These are phyloP conservation scores for Synergus laeviventris DNA, from an alignment of 2,888 invertebrate genomes.

Conservation along the genomic window DNA sequence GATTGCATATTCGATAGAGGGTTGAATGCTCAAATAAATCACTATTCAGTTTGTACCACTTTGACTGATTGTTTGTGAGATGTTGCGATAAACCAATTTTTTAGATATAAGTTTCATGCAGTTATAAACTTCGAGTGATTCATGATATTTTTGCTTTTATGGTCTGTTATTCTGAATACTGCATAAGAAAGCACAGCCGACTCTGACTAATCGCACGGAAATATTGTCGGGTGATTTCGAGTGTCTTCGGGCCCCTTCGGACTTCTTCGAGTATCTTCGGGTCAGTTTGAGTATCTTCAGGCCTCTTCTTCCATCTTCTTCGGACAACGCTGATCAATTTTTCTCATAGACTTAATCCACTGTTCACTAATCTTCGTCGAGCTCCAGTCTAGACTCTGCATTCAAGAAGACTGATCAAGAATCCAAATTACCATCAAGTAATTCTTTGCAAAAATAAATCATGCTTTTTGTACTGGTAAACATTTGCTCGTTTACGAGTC, in stretches of 20 bases:
- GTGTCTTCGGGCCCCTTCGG: too few species aligned
- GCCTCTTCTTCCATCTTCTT: too few species aligned
- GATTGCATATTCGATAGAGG: slow-evolving; percentile 9
- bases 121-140: too few species aligned
- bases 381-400: background rate
- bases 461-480: slow-evolving; percentile 1
- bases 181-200: too few species aligned
- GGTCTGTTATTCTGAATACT: too few species aligned
- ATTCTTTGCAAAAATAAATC: slow-evolving; percentile 15
- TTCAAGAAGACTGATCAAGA: slow-evolving; percentile 9
- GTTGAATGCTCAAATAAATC: slow-evolving; percentile 26
- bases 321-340: background rate
- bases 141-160: too few species aligned
- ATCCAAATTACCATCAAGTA: slow-evolving; percentile 3
- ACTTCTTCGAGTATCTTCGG: too few species aligned
- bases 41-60: slow-evolving; percentile 29
- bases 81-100: slow-evolving; percentile 14
- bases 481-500: slow-evolving; percentile 31
- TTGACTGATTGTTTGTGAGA: slow-evolving; percentile 25
- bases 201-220: too few species aligned
- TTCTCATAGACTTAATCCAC: background rate
- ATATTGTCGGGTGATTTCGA: too few species aligned
- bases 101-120: background rate
- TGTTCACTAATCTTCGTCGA: background rate
- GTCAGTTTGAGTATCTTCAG: too few species aligned